Evolutionary conservation across 2,888 invertebrate species (phyloP), one percentile per base, ranked within the genome.

Genomic region (Artemia sinica): DNA sequence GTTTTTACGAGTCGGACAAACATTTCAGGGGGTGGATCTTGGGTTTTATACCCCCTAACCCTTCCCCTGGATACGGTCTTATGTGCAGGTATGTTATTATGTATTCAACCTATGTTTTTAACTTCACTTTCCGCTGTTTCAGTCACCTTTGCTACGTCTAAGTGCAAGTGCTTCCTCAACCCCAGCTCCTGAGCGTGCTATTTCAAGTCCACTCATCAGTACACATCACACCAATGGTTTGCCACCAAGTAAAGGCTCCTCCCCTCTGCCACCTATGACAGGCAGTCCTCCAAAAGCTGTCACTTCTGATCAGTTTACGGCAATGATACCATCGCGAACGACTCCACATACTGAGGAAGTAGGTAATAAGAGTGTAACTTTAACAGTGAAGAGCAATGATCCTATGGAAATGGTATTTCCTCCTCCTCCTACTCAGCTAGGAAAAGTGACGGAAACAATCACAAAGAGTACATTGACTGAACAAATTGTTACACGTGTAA

Each of bases 401-500:
- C 79, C 82, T 72, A 85, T 85, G 75, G 82, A 84, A 75, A 83
- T 86, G 75, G 82, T 84, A 77, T 84, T 87, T 76, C 90, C 90
- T 74, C 89, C 91, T 76, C 84, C 90, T 74, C 90, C 89, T 73
- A 86, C 87, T 72, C 83, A 86, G 74, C 84, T 88, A 77, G 92
- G 92, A 78, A 84, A 85, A 79, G 88, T 91, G 81, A 92, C 91
- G 74, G 93, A 93, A 83, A 90, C 89, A 79, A 89, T 93, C 83
- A 93, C 92, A 80, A 92, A 91, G 85, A 90, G 91, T 78, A 92
- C 92, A 74, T 88, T 91, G 83, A 92, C 92, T 77, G 92, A 93
- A 83, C 92, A 91, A 73, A 90, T 91, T 74, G 91, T 92, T 81
- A 93, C 92, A 75, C 84, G 93, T 77, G 86, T 92, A 81, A 93